Conservation (phyloP, 2,888 invertebrate species). For the Caenorhabditis angaria region DNA sequence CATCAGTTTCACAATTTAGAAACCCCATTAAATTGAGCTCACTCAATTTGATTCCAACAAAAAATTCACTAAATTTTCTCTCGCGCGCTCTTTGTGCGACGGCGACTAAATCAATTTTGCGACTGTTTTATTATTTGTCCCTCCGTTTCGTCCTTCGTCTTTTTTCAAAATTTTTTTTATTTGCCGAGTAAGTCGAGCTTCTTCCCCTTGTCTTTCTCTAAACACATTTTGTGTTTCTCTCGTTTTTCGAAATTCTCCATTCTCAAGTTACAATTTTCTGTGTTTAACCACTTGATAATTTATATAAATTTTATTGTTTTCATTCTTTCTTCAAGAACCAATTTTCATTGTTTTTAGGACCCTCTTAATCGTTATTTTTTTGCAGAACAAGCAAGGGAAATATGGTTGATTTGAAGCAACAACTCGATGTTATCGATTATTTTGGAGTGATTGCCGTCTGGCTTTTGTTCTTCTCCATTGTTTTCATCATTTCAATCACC, state of each 20-base stretch:
- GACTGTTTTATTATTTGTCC: slow-evolving; percentile 23
- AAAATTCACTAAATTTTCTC: no score
- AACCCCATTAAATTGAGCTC: no score
- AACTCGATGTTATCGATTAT: slow-evolving; percentile 70
- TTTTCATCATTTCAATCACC: slow-evolving; percentile 71
- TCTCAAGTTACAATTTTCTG: background rate
- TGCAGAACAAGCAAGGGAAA: slow-evolving; percentile 36
- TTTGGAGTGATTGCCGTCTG: slow-evolving; percentile 70
- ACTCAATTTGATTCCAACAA: no score
- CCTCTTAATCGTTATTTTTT: background rate
- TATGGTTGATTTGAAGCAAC: slow-evolving; percentile 70
- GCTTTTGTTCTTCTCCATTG: slow-evolving; percentile 59
- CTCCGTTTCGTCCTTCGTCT: background rate
- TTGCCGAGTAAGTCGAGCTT: slow-evolving; percentile 47
- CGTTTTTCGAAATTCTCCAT: background rate
- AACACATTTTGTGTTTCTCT: background rate
- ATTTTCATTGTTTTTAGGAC: slow-evolving; percentile 5
- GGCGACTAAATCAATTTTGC: background rate
- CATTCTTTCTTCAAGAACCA: background rate
- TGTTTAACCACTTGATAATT: slow-evolving; percentile 6
- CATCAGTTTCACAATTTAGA: no score
- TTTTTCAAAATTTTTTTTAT: slow-evolving; percentile 25
- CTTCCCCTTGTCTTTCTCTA: slow-evolving; percentile 10
- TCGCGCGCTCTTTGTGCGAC: background rate
- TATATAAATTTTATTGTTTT: background rate